Percentiles rank a stretch among this genome's conserved stretches.
These are phyloP conservation scores for Poeciliopsis turneri DNA, from an alignment of 2,797 vertebrate species.

Conservation along the genomic window DNA sequence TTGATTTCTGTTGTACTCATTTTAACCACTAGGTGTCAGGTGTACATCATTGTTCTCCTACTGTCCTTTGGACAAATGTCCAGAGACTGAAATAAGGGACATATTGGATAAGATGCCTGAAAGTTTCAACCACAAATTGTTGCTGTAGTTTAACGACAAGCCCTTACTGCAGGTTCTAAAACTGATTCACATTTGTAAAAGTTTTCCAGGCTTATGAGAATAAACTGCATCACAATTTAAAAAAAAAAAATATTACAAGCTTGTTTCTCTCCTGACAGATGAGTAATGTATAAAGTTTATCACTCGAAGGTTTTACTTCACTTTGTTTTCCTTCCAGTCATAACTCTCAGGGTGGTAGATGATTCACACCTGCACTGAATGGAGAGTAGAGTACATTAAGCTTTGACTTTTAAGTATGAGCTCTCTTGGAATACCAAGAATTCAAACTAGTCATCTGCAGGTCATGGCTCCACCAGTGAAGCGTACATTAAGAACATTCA, in stretches of 20 bases:
- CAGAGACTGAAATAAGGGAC: background rate
- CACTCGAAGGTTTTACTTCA: background rate
- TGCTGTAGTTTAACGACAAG: background rate
- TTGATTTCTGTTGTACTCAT: background rate
- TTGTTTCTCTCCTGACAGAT: background rate
- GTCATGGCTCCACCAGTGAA: background rate
- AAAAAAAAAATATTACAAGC: background rate
- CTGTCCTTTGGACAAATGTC: background rate
- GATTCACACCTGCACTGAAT: background rate
- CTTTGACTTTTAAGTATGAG: background rate
- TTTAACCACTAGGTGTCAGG: constrained; percentile 63
- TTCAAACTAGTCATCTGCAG: background rate
- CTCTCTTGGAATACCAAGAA: background rate
- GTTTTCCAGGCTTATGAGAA: background rate
- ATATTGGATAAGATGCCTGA: background rate
- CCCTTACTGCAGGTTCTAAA: background rate
- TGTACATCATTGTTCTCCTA: constrained; percentile 9
- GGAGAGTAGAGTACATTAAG: background rate
- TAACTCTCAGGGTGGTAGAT: background rate
- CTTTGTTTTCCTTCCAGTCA: background rate
- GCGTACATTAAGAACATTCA: background rate
- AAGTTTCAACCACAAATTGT: background rate
- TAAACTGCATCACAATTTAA: background rate
- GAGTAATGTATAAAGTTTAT: background rate
- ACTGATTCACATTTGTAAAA: background rate